phyloP scores from a whole-genome alignment of 53 echinoderm and acorn worm genomes.

The Holothuria scabra region DNA sequence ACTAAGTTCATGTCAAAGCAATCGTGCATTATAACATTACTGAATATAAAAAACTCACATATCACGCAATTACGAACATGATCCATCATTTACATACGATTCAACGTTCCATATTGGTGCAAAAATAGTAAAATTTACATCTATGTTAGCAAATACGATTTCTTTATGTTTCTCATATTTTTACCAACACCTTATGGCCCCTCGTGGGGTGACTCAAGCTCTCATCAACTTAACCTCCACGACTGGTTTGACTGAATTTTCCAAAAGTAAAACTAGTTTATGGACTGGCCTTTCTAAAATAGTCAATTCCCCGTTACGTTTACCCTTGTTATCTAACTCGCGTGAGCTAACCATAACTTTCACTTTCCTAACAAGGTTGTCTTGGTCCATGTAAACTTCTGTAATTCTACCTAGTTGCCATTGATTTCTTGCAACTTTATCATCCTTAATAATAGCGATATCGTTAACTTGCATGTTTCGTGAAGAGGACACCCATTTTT shows the following conservation, averaged over 20 bases:
- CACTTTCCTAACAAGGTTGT: constrained; percentile 34
- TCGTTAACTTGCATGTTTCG: constrained; percentile 55
- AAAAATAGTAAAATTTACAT: too few relatives aligned
- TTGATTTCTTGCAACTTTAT: constrained; percentile 45
- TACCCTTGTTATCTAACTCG: neutral
- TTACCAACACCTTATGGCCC: too few relatives aligned
- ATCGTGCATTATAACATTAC: too few relatives aligned
- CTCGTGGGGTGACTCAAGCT: too few relatives aligned
- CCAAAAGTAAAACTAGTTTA: constrained; percentile 13
- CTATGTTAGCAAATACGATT: too few relatives aligned
- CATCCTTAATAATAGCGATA: constrained; percentile 55
- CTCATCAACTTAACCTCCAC: too few relatives aligned
- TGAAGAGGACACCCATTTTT: constrained; percentile 52
- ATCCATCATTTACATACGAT: too few relatives aligned
- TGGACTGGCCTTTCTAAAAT: constrained; percentile 2
- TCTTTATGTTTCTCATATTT: too few relatives aligned
- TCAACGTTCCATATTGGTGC: too few relatives aligned
- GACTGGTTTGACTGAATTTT: neutral
- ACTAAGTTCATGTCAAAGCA: too few relatives aligned
- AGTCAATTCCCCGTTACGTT: neutral
- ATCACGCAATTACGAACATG: too few relatives aligned
- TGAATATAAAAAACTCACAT: too few relatives aligned
- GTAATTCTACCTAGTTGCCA: constrained; percentile 62
- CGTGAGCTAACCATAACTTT: constrained; percentile 6
- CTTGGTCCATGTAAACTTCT: neutral